Evolutionary conservation across 2,113 vertebrate genomes (phyloP), one percentile per base, ranked within the genome.

Genomic region (Daboia siamensis): DNA sequence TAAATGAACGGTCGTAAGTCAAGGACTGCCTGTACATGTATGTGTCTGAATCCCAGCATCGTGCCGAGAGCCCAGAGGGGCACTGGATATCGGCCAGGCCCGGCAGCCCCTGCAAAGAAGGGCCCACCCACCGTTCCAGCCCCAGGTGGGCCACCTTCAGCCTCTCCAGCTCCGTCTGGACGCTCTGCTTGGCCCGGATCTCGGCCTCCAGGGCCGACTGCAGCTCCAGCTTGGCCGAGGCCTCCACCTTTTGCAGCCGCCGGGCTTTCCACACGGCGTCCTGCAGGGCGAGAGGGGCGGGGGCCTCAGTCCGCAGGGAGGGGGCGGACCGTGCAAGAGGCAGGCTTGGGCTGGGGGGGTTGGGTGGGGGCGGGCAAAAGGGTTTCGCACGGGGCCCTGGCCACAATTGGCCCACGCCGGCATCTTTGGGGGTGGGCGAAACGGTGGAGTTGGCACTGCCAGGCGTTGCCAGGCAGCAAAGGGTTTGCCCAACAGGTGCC

Each of bases 211-310:
- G 89, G 0, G 97, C 97, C 0, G 95, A 97, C 96, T 98, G 97
- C 23, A 98, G 96, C 94, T 97, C 97, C 91, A 97, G 94, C 57
- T 96, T 93, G 56, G 97, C 97, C 0, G 97, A 97, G 1, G 97
- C 97, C 94, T 98, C 97, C 95, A 97, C 95, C 90, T 97, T 97
- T 93, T 97, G 97, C 33, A 97, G 93, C 33, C 97, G 95, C 23
- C 97, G 96, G 0, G 96, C 97, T 92, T 97, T 97, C 97, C 97
- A 98, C 90, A 97, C 96, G 80, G 94, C 95, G 87, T 97, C 97
- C 97, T 98, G 93, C 29, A 1, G 15, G 39, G 24, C 13, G 0
- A 20, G 26, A 29, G n/a, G 33, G 5, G 29, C 24, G 5, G 55
- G 55, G 88, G 26, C 33, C 44, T n/a, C 26, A n/a, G 7, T 69